Base-by-base conservation (phyloP, 2,888 invertebrate species). In the Drosophila meridiana region DNA sequence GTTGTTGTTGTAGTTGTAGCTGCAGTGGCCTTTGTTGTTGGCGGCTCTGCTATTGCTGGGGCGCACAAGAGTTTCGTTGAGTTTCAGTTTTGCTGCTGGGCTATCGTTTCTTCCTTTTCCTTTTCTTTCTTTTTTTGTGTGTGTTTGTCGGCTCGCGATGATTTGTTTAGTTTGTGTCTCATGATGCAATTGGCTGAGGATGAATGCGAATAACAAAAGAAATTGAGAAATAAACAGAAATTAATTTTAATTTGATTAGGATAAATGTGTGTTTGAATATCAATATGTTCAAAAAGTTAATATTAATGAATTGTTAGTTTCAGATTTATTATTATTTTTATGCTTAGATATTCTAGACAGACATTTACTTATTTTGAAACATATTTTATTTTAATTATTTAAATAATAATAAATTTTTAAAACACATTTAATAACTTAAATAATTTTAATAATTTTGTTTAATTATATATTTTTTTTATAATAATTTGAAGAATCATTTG, bases 31-130 rank as follows among this genome's bases (percentile, higher is more conserved):
- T 57, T 45, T 52, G 38, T 20, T 56, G 55, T 28, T 50, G 40
- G 32, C 56, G 38, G 2, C 13, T 28, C n/a, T 55, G 57, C 59
- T 45, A 50, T 28, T 55, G 36, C 59, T 72, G 65, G 20, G 32
- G 42, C 48, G 59, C 50, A 61, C 13, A 57, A 59, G 70, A 75
- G 71, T 75, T 78, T 78, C 65, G 68, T 75, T 78, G 71, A 61
- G 78, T 71, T 78, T 57, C 8, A 20, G 50, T 40, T 50, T 2
- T 26, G 53, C 36, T 34, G 34, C 14, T 42, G 20, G 5, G 11
- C n/a, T 43, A 0, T 38, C 13, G 8, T 9, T 14, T 32, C 48
- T 50, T 13, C 14, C 53, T 4, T 1, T 40, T 14, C 14, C 14
- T n/a, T n/a, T 14, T 40, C 6, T 8, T 34, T 50, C 13, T 59